A percentile compares a stretch with the other conserved stretches of the same genome.
Conservation (phyloP, 2,888 invertebrate species). For the Eristalinus sepulchralis region DNA sequence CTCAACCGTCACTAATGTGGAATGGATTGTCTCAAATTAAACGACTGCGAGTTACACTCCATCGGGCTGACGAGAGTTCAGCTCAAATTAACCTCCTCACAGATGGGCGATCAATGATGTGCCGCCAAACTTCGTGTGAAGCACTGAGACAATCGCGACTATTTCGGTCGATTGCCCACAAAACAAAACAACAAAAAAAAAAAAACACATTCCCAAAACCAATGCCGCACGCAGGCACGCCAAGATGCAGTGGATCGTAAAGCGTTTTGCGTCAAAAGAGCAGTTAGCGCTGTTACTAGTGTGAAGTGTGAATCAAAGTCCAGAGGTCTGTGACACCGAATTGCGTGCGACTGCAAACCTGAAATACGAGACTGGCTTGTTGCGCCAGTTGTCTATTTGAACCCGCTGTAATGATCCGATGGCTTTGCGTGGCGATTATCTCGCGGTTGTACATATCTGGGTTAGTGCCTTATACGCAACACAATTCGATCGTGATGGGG, state of each 20-base stretch:
- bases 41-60: background rate
- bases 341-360: background rate
- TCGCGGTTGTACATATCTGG: background rate
- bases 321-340: background rate
- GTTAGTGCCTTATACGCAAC: background rate
- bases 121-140: background rate
- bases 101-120: background rate
- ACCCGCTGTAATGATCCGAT: background rate
- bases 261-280: background rate
- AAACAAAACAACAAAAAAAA: background rate
- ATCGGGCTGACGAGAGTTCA: slow-evolving; percentile 5
- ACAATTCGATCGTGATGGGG: background rate
- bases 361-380: background rate
- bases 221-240: background rate
- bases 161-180: background rate
- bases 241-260: background rate
- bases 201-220: background rate
- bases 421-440: background rate
- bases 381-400: background rate
- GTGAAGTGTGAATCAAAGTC: slow-evolving; percentile 3
- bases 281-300: background rate
- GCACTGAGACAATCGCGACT: background rate
- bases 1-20: background rate
- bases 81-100: background rate
- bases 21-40: slow-evolving; percentile 9